A percentile compares a stretch with the other conserved stretches of the same genome.
Evolutionary conservation across 1,140 invertebrate genomes (phyloP).

Genomic region (Drosophila rufa): DNA sequence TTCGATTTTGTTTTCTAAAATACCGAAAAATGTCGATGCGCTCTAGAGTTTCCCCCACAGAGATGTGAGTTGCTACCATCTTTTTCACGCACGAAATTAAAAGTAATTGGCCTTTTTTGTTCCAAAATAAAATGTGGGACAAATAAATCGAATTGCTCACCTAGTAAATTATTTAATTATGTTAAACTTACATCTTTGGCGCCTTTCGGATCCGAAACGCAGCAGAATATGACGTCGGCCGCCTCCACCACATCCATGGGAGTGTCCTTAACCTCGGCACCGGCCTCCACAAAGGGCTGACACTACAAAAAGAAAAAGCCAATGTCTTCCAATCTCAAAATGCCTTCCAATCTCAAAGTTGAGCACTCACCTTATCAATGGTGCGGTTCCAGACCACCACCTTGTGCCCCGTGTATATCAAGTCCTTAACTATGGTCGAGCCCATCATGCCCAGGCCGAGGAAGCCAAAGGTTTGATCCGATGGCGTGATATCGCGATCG

Average conservation of each 20-base stretch:
- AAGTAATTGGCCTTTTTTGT: background rate
- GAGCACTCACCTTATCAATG: constrained; percentile 91
- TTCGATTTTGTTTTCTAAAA: too few species aligned
- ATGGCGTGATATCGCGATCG: constrained; percentile 94
- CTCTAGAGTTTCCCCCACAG: background rate
- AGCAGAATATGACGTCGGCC: constrained; percentile 97
- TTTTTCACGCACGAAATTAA: background rate
- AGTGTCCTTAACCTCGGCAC: constrained; percentile 91
- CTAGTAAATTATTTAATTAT: background rate
- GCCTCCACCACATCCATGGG: constrained; percentile 96
- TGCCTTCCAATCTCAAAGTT: too few species aligned
- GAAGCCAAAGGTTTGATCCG: constrained; percentile 96
- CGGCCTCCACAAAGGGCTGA: constrained; percentile 91
- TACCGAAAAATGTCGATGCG: too few species aligned
- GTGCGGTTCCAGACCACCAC: constrained; percentile 98
- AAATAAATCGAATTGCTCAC: background rate
- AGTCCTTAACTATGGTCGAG: constrained; percentile 97
- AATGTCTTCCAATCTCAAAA: background rate
- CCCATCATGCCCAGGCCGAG: constrained; percentile 98
- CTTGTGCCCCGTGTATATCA: constrained; percentile 96
- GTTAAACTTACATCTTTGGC: constrained; percentile 93
- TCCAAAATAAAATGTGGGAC: too few species aligned
- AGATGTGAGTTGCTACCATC: background rate
- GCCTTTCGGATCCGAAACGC: constrained; percentile 96
- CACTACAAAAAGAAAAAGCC: constrained; percentile 85